Evolutionary conservation across 1,140 invertebrate species (phyloP), one percentile per base, ranked within the genome.

Genomic region (Neuroterus valhalla): DNA sequence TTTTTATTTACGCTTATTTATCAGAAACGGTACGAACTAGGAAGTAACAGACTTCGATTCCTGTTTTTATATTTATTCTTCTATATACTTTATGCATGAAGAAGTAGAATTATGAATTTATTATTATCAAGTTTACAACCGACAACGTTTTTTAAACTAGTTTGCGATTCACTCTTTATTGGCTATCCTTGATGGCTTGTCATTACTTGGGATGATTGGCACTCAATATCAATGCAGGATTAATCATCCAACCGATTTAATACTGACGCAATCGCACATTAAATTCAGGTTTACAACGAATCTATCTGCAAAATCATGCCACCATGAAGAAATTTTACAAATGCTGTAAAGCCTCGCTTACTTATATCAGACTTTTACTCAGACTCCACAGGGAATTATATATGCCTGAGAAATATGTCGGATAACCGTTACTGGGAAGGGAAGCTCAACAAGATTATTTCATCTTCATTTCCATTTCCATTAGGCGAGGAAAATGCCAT

Each of bases 351-450:
- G 23, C n/a, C 46, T 48, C 17, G 46, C 46, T 48, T 48, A 48
- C 17, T 48, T 48, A 45, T 15, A 48, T 62, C 55, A 62, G 55
- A 31, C 23, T 38, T 38, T 62, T 38, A 38, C 23, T 62, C n/a
- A 21, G 23, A 31, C 14, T 5, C 31, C 10, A 5, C 31, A 15
- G 55, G 21, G n/a, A 62, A 62, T 62, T 62, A 31, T 62, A 17
- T 31, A 62, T 62, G 55, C 55, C 31, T 62, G 55, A 62, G 26
- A 62, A 62, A 62, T 62, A 62, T 62, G 55, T 62, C 55, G 55
- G 55, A 62, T 62, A 62, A 62, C 55, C 26, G 55, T 62, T 62
- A 62, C 3, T 62, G 12, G 23, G 23, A 62, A 62, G 55, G 55
- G 55, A 62, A 62, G 55, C 26, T 62, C 23, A 62, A 62, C 55